Conservation (phyloP, 2,113 vertebrate genomes). For the Elephas maximus region DNA sequence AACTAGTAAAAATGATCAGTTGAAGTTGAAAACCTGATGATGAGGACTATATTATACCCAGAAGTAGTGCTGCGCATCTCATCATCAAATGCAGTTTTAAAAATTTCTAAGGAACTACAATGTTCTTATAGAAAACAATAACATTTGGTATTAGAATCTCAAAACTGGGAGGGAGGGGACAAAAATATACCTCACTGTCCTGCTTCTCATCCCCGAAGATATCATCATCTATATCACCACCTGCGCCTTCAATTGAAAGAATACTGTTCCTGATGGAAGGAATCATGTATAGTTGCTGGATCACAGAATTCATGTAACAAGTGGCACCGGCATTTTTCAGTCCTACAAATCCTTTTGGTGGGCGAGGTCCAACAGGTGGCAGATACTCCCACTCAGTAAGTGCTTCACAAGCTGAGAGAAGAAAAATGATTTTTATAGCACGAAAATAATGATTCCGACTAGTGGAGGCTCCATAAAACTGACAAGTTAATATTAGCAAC, state of each 20-base stretch:
- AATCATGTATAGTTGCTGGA: slow-evolving; percentile 99
- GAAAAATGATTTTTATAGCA: slow-evolving; percentile 36
- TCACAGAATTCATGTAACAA: slow-evolving; percentile 99
- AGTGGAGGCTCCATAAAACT: neutral
- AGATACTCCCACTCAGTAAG: slow-evolving; percentile 99
- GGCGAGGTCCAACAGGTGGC: slow-evolving; percentile 97
- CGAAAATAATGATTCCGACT: neutral
- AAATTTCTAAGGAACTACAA: neutral
- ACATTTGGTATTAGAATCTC: slow-evolving; percentile 32
- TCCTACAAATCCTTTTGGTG: slow-evolving; percentile 98
- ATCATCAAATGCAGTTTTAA: slow-evolving; percentile 11
- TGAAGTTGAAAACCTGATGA: neutral
- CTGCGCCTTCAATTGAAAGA: slow-evolving; percentile 98
- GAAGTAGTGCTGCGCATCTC: neutral
- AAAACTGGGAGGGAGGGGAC: slow-evolving; percentile 43
- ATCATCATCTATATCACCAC: slow-evolving; percentile 98
- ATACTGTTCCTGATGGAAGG: slow-evolving; percentile 98
- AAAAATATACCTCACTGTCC: slow-evolving; percentile 95
- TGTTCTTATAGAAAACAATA: neutral
- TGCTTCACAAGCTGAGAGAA: slow-evolving; percentile 85
- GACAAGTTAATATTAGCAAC: slow-evolving; percentile 6
- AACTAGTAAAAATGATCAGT: neutral
- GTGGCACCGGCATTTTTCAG: slow-evolving; percentile 99
- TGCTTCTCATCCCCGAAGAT: slow-evolving; percentile 99
- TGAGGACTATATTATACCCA: neutral